Conservation (phyloP, 2,888 invertebrate genomes). For the Cinara cedri region DNA sequence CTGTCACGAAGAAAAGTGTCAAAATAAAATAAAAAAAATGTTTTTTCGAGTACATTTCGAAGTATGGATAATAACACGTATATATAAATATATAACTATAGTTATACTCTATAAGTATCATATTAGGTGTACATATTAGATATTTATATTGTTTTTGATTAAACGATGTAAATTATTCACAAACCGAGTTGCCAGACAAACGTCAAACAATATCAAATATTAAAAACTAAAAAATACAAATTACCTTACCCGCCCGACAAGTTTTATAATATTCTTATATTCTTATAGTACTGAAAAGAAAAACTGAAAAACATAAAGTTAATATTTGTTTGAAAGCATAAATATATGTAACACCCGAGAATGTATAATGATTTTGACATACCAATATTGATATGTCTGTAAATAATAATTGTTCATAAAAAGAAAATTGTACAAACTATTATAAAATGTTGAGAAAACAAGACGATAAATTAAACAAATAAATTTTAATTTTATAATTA, state of each 20-base stretch:
- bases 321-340: background rate
- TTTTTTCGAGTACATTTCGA: too few relatives aligned
- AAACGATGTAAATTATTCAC: background rate
- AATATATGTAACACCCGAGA: background rate
- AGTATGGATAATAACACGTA: too few relatives aligned
- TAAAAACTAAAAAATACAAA: constrained; percentile 16
- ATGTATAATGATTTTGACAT: background rate
- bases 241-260: background rate
- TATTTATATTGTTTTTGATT: background rate
- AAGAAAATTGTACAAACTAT: too few relatives aligned
- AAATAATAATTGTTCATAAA: too few relatives aligned
- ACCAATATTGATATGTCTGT: background rate
- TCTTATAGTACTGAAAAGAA: background rate
- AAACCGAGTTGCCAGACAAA: background rate
- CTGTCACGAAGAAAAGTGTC: too few relatives aligned
- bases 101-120: too few relatives aligned
- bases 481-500: too few relatives aligned
- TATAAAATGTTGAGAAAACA: too few relatives aligned
- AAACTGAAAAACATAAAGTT: background rate
- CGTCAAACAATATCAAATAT: background rate
- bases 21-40: background rate
- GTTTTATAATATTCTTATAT: background rate
- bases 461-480: too few relatives aligned
- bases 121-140: too few relatives aligned
- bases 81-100: background rate